Conservation (phyloP, 2,797 vertebrate species). For the Ara ararauna region DNA sequence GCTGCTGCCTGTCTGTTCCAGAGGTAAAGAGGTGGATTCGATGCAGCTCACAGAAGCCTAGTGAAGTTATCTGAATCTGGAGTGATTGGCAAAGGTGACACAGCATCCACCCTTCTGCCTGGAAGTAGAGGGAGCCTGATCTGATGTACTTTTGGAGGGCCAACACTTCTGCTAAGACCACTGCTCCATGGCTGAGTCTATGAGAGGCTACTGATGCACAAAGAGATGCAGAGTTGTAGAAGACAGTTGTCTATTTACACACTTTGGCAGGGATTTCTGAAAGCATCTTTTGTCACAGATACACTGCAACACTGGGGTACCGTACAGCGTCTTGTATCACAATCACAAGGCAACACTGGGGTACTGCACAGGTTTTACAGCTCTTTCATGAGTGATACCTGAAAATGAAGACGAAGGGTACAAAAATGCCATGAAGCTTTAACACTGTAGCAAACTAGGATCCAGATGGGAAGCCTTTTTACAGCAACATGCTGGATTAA, state of each 20-base stretch:
- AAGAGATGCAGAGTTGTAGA: not conserved
- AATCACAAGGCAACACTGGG: not conserved
- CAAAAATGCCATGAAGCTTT: slow-evolving; percentile 37
- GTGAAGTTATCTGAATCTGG: not conserved
- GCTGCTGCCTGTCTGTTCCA: not conserved
- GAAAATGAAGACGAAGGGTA: slow-evolving; percentile 52
- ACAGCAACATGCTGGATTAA: slow-evolving; percentile 60
- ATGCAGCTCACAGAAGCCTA: not conserved
- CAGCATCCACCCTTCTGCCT: not conserved
- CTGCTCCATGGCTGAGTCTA: not conserved
- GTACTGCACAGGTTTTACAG: not conserved
- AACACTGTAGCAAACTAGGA: slow-evolving; percentile 50
- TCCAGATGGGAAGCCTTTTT: slow-evolving; percentile 75
- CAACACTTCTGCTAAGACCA: not conserved
- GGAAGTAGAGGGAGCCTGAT: not conserved
- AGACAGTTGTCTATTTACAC: not conserved
- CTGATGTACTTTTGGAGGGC: not conserved
- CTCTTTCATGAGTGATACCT: slow-evolving; percentile 28
- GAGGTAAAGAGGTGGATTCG: not conserved
- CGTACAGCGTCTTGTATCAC: not conserved
- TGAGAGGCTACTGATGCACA: not conserved
- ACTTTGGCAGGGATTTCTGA: not conserved
- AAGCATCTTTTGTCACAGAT: not conserved
- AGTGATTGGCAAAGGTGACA: not conserved
- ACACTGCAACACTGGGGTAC: not conserved